Conservation (phyloP, 2,797 vertebrate genomes). For the Enteromius mattozi region DNA sequence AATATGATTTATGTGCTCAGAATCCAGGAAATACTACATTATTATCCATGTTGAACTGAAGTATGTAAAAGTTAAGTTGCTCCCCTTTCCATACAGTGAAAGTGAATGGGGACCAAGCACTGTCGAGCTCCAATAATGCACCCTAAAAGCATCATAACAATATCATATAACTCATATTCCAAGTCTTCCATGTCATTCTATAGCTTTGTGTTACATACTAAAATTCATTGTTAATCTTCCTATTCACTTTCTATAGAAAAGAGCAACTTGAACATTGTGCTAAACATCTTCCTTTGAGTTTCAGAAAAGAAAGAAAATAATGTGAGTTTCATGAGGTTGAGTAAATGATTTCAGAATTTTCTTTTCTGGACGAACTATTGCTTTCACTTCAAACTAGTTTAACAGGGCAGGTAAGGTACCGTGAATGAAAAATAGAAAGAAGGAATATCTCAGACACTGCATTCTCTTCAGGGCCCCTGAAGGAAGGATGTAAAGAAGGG, state of each 20-base stretch:
- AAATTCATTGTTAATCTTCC: not conserved
- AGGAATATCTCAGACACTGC: slow-evolving; percentile 7
- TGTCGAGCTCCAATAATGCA: not conserved
- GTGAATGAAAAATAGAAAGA: not conserved
- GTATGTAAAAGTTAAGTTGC: not conserved
- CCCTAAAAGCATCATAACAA: not conserved
- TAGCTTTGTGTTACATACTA: not conserved
- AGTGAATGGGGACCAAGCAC: not conserved
- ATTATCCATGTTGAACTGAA: not conserved
- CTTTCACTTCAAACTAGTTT: slow-evolving; percentile 26
- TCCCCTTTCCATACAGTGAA: not conserved
- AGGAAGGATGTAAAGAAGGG: slow-evolving; percentile 23
- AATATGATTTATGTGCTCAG: not conserved
- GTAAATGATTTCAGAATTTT: not conserved
- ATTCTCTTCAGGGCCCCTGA: slow-evolving; percentile 14
- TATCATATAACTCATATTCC: not conserved
- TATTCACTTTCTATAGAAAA: not conserved
- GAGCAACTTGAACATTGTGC: not conserved
- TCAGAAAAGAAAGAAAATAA: not conserved
- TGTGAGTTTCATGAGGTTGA: not conserved
- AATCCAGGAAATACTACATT: not conserved
- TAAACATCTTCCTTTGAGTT: not conserved
- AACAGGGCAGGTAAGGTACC: slow-evolving; percentile 12
- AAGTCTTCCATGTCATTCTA: not conserved
- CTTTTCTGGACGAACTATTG: not conserved